phyloP scores from a whole-genome alignment of 2,113 vertebrate genomes.

The Panthera tigris region DNA sequence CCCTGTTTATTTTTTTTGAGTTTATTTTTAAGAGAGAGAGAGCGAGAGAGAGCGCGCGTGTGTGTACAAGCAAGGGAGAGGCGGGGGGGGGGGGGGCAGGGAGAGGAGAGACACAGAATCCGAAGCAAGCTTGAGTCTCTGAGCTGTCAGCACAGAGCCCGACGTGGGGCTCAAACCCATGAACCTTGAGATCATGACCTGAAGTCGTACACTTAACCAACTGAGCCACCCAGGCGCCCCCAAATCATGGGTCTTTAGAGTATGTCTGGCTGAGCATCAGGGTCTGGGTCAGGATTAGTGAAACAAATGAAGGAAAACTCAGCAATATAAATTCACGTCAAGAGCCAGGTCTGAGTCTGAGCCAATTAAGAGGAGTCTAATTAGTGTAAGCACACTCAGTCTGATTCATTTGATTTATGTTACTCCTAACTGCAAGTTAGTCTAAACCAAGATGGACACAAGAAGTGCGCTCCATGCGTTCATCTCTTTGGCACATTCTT shows the following conservation, averaged over 20 bases:
- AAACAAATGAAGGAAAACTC: neutral
- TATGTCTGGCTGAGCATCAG: neutral
- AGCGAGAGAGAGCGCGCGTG: accelerated
- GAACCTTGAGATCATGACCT: no score
- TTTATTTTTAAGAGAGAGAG: no score
- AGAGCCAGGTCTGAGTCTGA: neutral
- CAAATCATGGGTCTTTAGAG: neutral
- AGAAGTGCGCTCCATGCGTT: neutral
- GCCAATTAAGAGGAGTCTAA: neutral
- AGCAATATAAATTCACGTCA: neutral
- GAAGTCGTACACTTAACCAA: no score
- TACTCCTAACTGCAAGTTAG: neutral
- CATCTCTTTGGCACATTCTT: neutral
- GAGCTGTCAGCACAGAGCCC: no score
- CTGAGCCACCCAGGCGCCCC: no score
- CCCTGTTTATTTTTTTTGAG: no score
- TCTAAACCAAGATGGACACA: neutral
- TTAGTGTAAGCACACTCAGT: neutral
- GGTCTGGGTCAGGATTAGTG: neutral
- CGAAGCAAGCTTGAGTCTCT: no score
- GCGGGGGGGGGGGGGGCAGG: no score
- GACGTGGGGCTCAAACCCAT: no score
- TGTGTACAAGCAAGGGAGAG: no score
- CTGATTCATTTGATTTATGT: neutral
- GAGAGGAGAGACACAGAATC: no score